Percentiles rank a stretch among this genome's conserved stretches.
phyloP scores from a whole-genome alignment of 2,113 vertebrate species.

The Capreolus pygargus region DNA sequence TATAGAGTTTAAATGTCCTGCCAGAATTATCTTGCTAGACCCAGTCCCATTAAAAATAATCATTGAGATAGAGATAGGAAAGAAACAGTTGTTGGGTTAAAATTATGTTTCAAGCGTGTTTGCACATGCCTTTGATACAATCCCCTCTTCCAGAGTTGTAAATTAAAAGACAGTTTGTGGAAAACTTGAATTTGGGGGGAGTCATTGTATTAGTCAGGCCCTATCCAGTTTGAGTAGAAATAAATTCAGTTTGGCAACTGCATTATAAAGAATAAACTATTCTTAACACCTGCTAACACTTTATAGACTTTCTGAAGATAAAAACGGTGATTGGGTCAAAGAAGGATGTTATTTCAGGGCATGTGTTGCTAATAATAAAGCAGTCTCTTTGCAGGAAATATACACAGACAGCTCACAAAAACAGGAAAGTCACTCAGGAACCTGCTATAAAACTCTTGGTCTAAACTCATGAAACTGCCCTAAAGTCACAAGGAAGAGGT shows the following conservation, averaged over 20 bases:
- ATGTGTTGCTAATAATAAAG: slow-evolving; percentile 58
- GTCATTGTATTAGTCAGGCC: not conserved
- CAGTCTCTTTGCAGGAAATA: slow-evolving; percentile 45
- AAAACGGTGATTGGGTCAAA: slow-evolving; percentile 46
- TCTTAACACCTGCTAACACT: slow-evolving; percentile 53
- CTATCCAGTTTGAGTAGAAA: slow-evolving; percentile 36
- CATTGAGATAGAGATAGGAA: not conserved
- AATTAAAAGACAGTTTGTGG: not conserved
- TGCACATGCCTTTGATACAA: not conserved
- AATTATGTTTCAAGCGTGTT: not conserved
- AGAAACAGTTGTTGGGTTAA: not conserved
- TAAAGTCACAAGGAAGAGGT: not conserved
- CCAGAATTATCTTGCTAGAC: not conserved
- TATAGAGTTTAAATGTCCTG: not conserved
- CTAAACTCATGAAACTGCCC: slow-evolving; percentile 23
- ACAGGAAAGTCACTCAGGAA: slow-evolving; percentile 67
- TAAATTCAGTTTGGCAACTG: slow-evolving; percentile 39
- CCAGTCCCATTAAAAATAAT: slow-evolving; percentile 17
- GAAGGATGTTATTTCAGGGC: slow-evolving; percentile 52
- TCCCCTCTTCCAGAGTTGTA: not conserved
- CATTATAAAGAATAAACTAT: slow-evolving; percentile 11
- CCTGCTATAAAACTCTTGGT: slow-evolving; percentile 44
- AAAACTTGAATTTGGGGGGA: slow-evolving; percentile 1
- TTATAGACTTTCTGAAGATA: slow-evolving; percentile 54
- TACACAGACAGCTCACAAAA: slow-evolving; percentile 64